A percentile compares a stretch with the other conserved stretches of the same genome.
phyloP scores from a whole-genome alignment of 2,113 vertebrate genomes.

The Esox niger region DNA sequence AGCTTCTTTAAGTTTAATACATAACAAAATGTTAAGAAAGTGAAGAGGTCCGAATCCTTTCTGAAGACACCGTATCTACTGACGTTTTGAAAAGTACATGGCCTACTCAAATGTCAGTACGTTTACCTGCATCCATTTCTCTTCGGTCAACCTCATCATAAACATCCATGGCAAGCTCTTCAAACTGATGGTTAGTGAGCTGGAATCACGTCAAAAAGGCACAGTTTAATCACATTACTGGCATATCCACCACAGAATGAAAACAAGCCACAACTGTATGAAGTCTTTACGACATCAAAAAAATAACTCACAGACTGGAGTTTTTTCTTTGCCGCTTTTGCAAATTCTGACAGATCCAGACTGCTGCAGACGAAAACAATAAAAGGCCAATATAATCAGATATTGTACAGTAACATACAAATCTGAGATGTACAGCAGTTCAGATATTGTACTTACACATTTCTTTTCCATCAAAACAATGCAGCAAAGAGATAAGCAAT shows the following conservation, averaged over 20 bases:
- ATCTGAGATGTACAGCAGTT: background rate
- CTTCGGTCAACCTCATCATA: slow-evolving; percentile 98
- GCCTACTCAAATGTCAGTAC: slow-evolving; percentile 8
- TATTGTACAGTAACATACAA: too few species aligned
- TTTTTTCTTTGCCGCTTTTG: slow-evolving; percentile 98
- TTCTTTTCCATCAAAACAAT: slow-evolving; percentile 64
- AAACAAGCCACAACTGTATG: too few species aligned
- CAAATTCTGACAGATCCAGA: slow-evolving; percentile 94
- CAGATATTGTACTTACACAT: slow-evolving; percentile 70
- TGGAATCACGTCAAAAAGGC: slow-evolving; percentile 47
- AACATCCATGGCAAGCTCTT: slow-evolving; percentile 98
- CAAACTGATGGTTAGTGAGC: slow-evolving; percentile 98
- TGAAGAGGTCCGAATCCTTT: too few species aligned
- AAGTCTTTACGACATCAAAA: too few species aligned
- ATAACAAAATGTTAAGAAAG: too few species aligned
- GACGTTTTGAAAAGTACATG: too few species aligned
- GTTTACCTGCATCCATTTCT: slow-evolving; percentile 92
- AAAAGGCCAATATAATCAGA: slow-evolving; percentile 13
- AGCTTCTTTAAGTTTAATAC: too few species aligned
- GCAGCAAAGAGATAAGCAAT: slow-evolving; percentile 43
- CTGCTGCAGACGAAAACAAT: slow-evolving; percentile 74
- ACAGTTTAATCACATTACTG: slow-evolving; percentile 4
- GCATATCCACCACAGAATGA: background rate
- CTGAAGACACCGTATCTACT: too few species aligned
- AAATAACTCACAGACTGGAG: slow-evolving; percentile 89